These are phyloP conservation scores for Oxyruncus cristatus DNA, from an alignment of 2,113 vertebrate species.

Conservation along the genomic window DNA sequence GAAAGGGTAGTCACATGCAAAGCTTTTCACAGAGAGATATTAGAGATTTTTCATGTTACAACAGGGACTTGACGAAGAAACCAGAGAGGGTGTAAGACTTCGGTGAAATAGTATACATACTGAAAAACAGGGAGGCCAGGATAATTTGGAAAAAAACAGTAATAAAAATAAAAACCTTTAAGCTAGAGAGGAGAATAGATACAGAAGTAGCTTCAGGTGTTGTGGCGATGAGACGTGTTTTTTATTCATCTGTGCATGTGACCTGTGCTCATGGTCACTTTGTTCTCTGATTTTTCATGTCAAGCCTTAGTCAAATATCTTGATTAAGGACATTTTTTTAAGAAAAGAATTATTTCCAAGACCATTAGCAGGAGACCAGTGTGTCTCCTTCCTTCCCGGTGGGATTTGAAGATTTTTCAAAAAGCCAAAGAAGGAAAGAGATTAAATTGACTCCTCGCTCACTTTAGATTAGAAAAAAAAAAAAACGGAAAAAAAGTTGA, in stretches of 20 bases:
- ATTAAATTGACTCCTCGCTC: background rate
- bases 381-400: background rate
- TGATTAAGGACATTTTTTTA: background rate
- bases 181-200: background rate
- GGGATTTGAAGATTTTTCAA: background rate
- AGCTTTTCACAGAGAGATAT: background rate
- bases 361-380: background rate
- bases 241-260: background rate
- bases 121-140: background rate
- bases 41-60: background rate
- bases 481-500: rapidly evolving
- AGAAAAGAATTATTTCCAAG: background rate
- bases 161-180: background rate
- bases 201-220: background rate
- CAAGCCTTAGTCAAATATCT: background rate
- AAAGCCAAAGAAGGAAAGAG: background rate
- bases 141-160: background rate
- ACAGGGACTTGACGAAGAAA: background rate
- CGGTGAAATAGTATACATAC: background rate
- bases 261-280: background rate
- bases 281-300: background rate
- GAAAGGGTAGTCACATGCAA: background rate
- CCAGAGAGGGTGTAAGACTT: background rate
- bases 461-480: background rate
- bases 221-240: rapidly evolving